Base-by-base conservation (phyloP, 2,888 invertebrate species). In the Drosophila trichaetosa region DNA sequence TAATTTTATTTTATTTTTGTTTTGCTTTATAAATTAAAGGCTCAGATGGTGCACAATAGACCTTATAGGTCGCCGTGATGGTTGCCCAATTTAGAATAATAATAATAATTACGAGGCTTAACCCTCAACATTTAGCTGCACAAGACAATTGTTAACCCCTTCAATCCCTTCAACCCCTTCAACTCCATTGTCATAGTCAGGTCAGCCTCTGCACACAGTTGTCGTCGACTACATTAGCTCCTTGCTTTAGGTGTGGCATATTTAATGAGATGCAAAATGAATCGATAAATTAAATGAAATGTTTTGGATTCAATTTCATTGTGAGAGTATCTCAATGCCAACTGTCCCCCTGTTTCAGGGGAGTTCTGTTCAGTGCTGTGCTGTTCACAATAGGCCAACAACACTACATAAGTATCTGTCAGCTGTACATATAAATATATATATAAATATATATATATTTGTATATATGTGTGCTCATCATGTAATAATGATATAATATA, bases 401-500 rank as follows among this genome's bases (percentile, higher is more conserved):
- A 13, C 10, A 29, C 51, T 49, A 18, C 27, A 49, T 29, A 49
- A 49, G 49, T 49, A 29, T 16, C 24, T 16, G 46, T 46, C 46
- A 46, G 46, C 46, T 16, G 2, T 16, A 27, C 27, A 49, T 2
- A 49, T 16, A 10, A 10, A 1, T 3, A 34, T 24, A 27, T 13
- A 36, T 27, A 1, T 6, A 34, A 40, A 31, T 27, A 0, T 6
- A 34, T 57, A 40, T 31, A 8, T 29, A 29, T 18, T 31, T 51
- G 16, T 42, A 5, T 34, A 29, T 49, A 10, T 66, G 21, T 52
- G 36, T 52, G 49, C 33, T 33, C 46, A 46, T 46, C 46, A 21
- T 40, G 52, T 67, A 69, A 68, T 56, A 34, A 34, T 38, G 34
- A 57, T 69, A 49, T 66, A 52, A 42, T 40, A 42, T 29, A 42